phyloP scores from a whole-genome alignment of 2,797 vertebrate genomes.

The Onychomys leucogaster region DNA sequence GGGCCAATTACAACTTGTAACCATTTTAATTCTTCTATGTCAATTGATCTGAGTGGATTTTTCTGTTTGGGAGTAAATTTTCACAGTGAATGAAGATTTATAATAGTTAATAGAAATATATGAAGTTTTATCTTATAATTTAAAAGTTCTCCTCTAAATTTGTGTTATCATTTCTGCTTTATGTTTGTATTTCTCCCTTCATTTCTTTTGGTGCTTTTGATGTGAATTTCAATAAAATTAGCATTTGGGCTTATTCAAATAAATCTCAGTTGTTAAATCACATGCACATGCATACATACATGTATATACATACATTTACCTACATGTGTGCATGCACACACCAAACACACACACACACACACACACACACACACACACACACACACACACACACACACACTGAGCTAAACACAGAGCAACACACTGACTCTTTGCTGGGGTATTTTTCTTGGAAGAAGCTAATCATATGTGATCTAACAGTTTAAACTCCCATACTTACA shows the following conservation, averaged over 20 bases:
- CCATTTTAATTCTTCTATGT: not conserved
- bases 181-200: not conserved
- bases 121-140: not conserved
- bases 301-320: not conserved
- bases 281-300: not conserved
- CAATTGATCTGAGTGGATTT: constrained; percentile 44
- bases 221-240: not conserved
- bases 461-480: not conserved
- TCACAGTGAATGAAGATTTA: not conserved
- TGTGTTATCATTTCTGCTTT: not conserved
- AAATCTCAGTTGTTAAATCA: not conserved
- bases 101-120: not conserved
- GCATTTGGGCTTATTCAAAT: not conserved
- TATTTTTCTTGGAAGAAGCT: not conserved
- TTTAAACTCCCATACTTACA: not conserved
- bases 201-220: not conserved
- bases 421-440: not conserved
- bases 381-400: not conserved
- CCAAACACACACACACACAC: not conserved
- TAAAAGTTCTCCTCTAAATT: not conserved
- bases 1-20: not conserved
- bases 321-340: not conserved
- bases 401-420: not conserved
- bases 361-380: no score
- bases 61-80: not conserved